Conservation (phyloP, 2,888 invertebrate species). For the Prostheceraeus crozeri region DNA sequence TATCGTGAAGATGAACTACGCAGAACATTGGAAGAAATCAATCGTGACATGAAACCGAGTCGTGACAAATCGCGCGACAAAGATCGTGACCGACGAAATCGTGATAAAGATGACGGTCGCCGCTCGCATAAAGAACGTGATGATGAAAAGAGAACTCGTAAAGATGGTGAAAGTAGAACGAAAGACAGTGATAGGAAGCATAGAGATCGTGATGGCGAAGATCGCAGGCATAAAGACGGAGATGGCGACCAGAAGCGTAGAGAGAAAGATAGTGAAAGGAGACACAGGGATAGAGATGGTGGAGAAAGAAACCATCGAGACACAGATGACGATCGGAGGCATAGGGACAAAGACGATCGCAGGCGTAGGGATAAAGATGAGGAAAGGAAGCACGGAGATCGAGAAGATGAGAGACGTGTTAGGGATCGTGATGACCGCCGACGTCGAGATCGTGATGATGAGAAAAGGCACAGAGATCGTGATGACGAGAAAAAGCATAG, state of each 20-base stretch:
- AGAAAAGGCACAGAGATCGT: neutral
- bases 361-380: conserved; percentile 12
- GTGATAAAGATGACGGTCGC: neutral
- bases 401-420: neutral
- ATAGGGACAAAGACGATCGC: conserved; percentile 4
- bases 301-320: neutral
- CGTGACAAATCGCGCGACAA: neutral
- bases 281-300: neutral
- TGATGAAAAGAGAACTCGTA: neutral
- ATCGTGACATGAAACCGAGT: conserved; percentile 20
- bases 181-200: conserved; percentile 4
- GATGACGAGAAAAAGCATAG: neutral
- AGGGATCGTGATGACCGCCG: neutral
- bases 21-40: conserved; percentile 18
- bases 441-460: conserved; percentile 3
- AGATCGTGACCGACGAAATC: neutral
- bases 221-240: conserved; percentile 1
- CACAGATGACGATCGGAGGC: neutral
- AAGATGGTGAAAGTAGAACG: neutral
- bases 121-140: neutral
- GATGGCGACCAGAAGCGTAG: neutral
- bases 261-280: neutral
- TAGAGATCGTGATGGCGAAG: conserved; percentile 7
- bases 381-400: neutral
- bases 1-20: neutral